Evolutionary conservation across 1,140 invertebrate species (phyloP).

Genomic region (Papilio dardanus): DNA sequence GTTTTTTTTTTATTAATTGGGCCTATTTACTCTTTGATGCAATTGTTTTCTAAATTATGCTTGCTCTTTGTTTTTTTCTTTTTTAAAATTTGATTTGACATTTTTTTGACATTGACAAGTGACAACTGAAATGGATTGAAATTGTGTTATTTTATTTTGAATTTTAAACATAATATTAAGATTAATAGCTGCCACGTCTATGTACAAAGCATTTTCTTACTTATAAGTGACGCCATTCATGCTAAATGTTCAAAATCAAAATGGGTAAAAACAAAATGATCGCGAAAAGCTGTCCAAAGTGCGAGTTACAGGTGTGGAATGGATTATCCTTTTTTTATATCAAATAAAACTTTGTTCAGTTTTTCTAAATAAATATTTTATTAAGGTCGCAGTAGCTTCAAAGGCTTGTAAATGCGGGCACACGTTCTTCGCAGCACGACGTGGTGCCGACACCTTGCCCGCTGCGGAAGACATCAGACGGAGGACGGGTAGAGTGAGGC

Average conservation of each 20-base stretch:
- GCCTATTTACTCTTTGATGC: not conserved
- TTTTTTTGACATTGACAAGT: not conserved
- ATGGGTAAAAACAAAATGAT: slow-evolving; percentile 79
- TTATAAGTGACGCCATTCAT: not conserved
- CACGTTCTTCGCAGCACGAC: slow-evolving; percentile 88
- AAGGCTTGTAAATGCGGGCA: slow-evolving; percentile 91
- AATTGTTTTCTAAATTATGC: no score
- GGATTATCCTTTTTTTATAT: no score
- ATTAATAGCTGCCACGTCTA: not conserved
- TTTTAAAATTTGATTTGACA: not conserved
- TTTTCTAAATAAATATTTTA: no score
- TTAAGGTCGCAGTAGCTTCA: slow-evolving; percentile 92
- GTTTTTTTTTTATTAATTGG: no score
- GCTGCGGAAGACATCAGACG: slow-evolving; percentile 80
- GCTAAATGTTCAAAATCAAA: slow-evolving; percentile 48
- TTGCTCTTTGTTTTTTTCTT: not conserved
- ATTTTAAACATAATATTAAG: not conserved
- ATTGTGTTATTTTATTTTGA: not conserved
- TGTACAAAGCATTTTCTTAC: not conserved
- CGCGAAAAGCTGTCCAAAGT: slow-evolving; percentile 74
- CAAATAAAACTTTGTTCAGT: no score
- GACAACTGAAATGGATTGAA: not conserved
- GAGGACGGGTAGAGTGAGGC: slow-evolving; percentile 88
- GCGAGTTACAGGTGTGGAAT: slow-evolving; percentile 64
- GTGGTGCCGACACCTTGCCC: slow-evolving; percentile 79